A percentile compares a stretch with the other conserved stretches of the same genome.
phyloP scores from a whole-genome alignment of 30 jellyfish, hydroid and myxozoan genomes.

The Aurelia aurita complex sp. Pacific region DNA sequence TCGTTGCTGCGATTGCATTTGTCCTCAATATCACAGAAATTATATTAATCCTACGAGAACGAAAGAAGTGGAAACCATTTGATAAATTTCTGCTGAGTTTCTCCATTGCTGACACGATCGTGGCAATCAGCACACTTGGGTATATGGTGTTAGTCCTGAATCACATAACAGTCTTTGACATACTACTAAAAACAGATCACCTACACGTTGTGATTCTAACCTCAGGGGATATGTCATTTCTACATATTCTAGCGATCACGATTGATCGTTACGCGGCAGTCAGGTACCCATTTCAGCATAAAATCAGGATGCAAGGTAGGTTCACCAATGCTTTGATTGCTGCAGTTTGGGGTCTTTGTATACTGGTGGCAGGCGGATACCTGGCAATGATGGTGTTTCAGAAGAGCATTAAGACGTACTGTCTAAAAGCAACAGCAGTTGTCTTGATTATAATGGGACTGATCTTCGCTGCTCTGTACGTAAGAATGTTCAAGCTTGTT shows the following conservation, averaged over 20 bases:
- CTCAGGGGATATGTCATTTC: slow-evolving; percentile 27
- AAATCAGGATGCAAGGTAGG: slow-evolving; percentile 19
- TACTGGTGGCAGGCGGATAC: neutral
- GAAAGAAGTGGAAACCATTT: slow-evolving; percentile 37
- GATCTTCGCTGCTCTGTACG: slow-evolving; percentile 6
- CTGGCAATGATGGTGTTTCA: too few relatives aligned
- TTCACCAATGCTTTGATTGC: slow-evolving; percentile 16
- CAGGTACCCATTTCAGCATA: slow-evolving; percentile 40
- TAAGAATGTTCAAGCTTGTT: slow-evolving; percentile 9
- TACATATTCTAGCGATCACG: slow-evolving; percentile 32
- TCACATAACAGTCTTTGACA: neutral
- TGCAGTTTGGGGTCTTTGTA: slow-evolving; percentile 18
- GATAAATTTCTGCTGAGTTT: slow-evolving; percentile 58
- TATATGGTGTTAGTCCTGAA: neutral
- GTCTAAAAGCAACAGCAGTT: neutral
- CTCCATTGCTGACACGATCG: slow-evolving; percentile 36
- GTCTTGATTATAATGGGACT: slow-evolving; percentile 5
- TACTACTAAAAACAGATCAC: neutral
- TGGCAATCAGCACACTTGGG: slow-evolving; percentile 1
- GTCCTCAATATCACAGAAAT: slow-evolving; percentile 13
- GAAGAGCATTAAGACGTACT: too few relatives aligned
- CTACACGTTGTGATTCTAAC: neutral
- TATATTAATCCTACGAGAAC: neutral
- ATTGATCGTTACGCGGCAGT: slow-evolving; percentile 52
- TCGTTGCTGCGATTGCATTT: slow-evolving; percentile 14